A percentile compares a stretch with the other conserved stretches of the same genome.
These are phyloP conservation scores for Acromyrmex charruanus DNA, from an alignment of 1,140 invertebrate genomes.

Conservation along the genomic window DNA sequence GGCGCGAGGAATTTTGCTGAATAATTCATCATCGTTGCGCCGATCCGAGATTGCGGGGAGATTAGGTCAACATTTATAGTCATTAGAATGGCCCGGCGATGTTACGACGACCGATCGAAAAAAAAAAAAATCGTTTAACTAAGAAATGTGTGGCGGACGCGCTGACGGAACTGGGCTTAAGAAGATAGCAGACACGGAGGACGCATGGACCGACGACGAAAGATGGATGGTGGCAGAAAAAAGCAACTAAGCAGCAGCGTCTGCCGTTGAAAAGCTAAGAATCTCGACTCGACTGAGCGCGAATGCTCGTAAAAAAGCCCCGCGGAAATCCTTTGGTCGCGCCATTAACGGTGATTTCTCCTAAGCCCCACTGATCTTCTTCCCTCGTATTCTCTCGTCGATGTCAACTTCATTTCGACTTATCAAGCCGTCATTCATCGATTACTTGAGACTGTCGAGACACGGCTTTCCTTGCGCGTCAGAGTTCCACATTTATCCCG, in stretches of 20 bases:
- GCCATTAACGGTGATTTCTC: constrained; percentile 80
- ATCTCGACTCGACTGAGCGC: constrained; percentile 79
- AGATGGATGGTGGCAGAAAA: constrained; percentile 72
- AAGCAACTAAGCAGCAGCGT: constrained; percentile 55
- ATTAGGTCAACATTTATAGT: neutral
- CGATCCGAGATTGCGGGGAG: constrained; percentile 61
- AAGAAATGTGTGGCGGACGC: constrained; percentile 20
- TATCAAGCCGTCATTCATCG: constrained; percentile 53
- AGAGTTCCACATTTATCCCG: neutral
- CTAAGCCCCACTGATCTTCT: constrained; percentile 76
- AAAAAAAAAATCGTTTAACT: constrained; percentile 66
- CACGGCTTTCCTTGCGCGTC: neutral
- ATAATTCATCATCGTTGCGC: constrained; percentile 65
- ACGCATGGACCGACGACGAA: constrained; percentile 61
- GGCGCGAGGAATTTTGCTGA: constrained; percentile 7
- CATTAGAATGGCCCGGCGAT: constrained; percentile 18
- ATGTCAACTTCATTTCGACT: constrained; percentile 69
- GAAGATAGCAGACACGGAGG: constrained; percentile 39
- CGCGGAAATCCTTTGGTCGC: constrained; percentile 78
- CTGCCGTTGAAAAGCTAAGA: constrained; percentile 77
- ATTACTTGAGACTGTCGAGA: constrained; percentile 28
- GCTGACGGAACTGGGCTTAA: constrained; percentile 47
- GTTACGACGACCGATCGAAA: constrained; percentile 24
- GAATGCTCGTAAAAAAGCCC: constrained; percentile 66
- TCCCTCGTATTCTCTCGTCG: constrained; percentile 58